Evolutionary conservation across 1,140 invertebrate species (phyloP), one percentile per base, ranked within the genome.

Genomic region (Drosophila triauraria): DNA sequence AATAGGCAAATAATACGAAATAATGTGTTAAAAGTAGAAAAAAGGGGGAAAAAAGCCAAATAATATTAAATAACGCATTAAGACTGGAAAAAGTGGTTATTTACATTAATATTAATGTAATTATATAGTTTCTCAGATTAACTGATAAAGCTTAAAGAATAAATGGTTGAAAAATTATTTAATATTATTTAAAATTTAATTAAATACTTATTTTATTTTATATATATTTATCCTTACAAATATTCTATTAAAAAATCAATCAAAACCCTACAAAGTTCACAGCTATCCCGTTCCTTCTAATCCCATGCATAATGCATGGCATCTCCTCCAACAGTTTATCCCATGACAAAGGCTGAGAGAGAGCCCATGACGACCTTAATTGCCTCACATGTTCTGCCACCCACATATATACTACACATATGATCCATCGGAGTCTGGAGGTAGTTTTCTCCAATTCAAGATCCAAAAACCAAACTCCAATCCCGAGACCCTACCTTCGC

Each of bases 371-470:
- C 60, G 47, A 85, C 70, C 67, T 86, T 86, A 86, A 86, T 86
- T 86, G 83, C 62, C 59, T 79, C 70, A 48, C 79, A 76, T 87
- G 83, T 86, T 86, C 82, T 62, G 63, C 79, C 69, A 86, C 82
- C 48, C 78, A 81, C 78, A 63, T 54, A 40, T 38, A 38, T 13
- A 35, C 32, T 35, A 23, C 44, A 12, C 7, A 38, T 72, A 35
- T 54, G 48, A 57, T 51, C 62, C 54, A 58, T 46, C 43, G 51
- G 8, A 40, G 42, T 62, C 67, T 86, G 75, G 61, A 78, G 86
- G 70, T 75, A 76, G 65, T 87, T 86, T 86, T 77, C 82, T 76
- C 78, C 67, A 58, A 32, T 38, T 68, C 50, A 25, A 68, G 67
- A 77, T 72, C 53, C 75, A 58, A 75, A 56, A 35, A 58, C 47